These are phyloP conservation scores for Pollenia amentaria DNA, from an alignment of 2,888 invertebrate species.

Conservation along the genomic window DNA sequence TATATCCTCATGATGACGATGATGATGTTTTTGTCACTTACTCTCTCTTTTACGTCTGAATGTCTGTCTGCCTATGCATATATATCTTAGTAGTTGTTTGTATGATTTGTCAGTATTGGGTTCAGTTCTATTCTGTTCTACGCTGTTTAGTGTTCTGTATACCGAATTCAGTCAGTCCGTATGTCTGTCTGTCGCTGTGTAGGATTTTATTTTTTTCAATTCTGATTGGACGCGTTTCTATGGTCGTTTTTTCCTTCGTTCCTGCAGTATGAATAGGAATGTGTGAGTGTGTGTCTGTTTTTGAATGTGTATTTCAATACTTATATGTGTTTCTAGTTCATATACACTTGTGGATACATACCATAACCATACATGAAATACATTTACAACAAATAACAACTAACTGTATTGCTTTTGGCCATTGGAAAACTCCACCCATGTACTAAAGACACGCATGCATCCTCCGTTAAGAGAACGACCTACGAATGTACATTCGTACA, in stretches of 20 bases:
- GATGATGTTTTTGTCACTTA: conserved; percentile 67
- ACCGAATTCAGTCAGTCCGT: conserved; percentile 21
- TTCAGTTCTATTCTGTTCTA: conserved; percentile 13
- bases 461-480: conserved; percentile 60
- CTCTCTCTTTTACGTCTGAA: conserved; percentile 50
- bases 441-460: conserved; percentile 69
- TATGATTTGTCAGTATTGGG: conserved; percentile 38
- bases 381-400: conserved; percentile 34
- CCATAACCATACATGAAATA: conserved; percentile 30
- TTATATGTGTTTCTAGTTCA: conserved; percentile 56
- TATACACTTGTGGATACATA: conserved; percentile 58
- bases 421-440: conserved; percentile 78
- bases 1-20: conserved; percentile 41
- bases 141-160: conserved; percentile 19
- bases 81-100: neutral
- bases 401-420: conserved; percentile 72
- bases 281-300: neutral
- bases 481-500: conserved; percentile 56
- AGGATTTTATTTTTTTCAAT: conserved; percentile 68
- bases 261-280: neutral
- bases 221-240: conserved; percentile 76
- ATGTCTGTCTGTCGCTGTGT: conserved; percentile 38
- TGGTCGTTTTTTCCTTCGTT: conserved; percentile 69
- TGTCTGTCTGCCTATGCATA: neutral
- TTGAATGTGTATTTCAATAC: neutral